Conservation (phyloP, 2,888 invertebrate species). For the Brenthis ino region DNA sequence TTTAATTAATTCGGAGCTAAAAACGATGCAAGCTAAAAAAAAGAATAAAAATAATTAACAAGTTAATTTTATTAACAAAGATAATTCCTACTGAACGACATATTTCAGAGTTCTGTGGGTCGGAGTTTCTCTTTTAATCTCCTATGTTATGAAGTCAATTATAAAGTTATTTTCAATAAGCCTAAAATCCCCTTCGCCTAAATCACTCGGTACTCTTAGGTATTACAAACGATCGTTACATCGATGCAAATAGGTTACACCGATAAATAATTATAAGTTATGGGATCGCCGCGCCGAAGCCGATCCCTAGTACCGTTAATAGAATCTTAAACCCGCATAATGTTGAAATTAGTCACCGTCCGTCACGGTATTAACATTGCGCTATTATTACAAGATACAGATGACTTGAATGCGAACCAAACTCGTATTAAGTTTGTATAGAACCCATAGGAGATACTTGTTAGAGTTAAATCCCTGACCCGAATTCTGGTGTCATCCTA, state of each 20-base stretch:
- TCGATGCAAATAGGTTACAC: conserved; percentile 53
- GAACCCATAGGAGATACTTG: conserved; percentile 17
- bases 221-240: conserved; percentile 29
- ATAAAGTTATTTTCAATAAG: conserved; percentile 19
- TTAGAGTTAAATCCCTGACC: conserved; percentile 18
- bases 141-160: conserved; percentile 8
- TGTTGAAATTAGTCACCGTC: conserved; percentile 65
- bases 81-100: not conserved
- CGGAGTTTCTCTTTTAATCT: conserved; percentile 1
- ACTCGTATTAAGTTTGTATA: conserved; percentile 19
- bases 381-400: conserved; percentile 44
- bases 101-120: not conserved
- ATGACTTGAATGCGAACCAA: conserved; percentile 29
- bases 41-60: not conserved
- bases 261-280: conserved; percentile 62
- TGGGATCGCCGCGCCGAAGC: conserved; percentile 49
- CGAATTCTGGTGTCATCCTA: conserved; percentile 21
- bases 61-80: not conserved
- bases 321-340: conserved; percentile 61
- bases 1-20: no score
- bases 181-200: conserved; percentile 16
- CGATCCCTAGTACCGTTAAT: conserved; percentile 61
- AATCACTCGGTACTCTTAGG: conserved; percentile 21
- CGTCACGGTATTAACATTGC: conserved; percentile 55
- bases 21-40: not conserved